Conservation (phyloP, 2,113 vertebrate genomes). For the Dicrurus megarhynchus region DNA sequence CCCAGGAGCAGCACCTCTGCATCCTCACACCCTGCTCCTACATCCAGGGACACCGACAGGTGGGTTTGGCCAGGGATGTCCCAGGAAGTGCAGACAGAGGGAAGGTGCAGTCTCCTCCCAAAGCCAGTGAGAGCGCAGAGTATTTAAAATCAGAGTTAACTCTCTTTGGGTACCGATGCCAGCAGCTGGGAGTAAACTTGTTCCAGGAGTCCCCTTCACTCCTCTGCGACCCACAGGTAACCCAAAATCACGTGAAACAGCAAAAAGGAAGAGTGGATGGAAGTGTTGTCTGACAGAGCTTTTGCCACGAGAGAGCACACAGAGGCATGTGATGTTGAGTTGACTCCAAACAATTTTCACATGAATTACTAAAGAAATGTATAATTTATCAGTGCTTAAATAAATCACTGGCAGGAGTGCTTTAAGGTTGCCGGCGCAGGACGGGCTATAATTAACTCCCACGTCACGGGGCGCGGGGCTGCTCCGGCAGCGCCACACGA, state of each 20-base stretch:
- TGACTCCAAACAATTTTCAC: conserved; percentile 82
- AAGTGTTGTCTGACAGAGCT: conserved; percentile 54
- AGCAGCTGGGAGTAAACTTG: neutral
- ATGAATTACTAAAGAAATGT: conserved; percentile 81
- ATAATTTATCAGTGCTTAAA: conserved; percentile 84
- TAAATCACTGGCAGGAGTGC: conserved; percentile 73
- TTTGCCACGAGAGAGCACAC: conserved; percentile 44
- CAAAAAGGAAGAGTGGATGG: conserved; percentile 3
- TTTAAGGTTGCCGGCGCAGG: conserved; percentile 50
- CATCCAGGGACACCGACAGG: neutral
- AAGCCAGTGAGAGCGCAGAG: neutral
- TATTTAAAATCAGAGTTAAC: rapidly evolving
- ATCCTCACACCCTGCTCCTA: neutral
- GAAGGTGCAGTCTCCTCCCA: neutral
- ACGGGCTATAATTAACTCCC: conserved; percentile 26
- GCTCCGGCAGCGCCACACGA: neutral
- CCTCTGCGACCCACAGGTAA: neutral
- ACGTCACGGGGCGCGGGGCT: neutral
- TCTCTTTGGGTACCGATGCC: too few species aligned
- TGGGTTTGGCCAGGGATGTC: neutral
- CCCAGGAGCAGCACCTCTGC: neutral
- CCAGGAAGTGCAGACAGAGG: neutral
- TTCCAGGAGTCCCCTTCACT: neutral
- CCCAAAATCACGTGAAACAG: neutral
- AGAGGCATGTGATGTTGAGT: conserved; percentile 63